These are phyloP conservation scores for Notodonta ziczac DNA, from an alignment of 2,888 invertebrate genomes.

Conservation along the genomic window DNA sequence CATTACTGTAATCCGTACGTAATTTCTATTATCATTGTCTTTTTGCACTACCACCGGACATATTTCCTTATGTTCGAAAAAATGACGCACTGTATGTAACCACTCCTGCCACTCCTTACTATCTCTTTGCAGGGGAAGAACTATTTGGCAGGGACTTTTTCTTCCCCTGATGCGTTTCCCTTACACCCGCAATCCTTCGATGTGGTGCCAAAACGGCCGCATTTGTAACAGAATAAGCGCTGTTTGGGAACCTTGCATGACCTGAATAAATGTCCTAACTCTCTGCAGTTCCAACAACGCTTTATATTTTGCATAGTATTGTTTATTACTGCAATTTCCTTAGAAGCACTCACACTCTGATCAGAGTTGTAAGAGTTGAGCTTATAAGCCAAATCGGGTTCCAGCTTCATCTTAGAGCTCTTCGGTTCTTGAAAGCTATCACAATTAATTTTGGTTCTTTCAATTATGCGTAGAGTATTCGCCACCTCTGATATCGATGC, in stretches of 20 bases:
- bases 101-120: constrained; percentile 22
- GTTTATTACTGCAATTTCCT: neutral
- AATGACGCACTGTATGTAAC: constrained; percentile 11
- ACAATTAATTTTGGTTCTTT: constrained; percentile 17
- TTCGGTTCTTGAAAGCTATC: constrained; percentile 20
- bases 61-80: constrained; percentile 2
- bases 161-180: constrained; percentile 15
- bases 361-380: neutral
- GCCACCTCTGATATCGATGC: neutral
- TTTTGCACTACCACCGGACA: constrained; percentile 5
- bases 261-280: constrained; percentile 17
- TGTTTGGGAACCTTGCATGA: constrained; percentile 10
- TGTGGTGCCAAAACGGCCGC: constrained; percentile 3
- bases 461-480: constrained; percentile 9
- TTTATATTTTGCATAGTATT: neutral
- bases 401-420: neutral
- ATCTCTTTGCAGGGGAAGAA: constrained; percentile 6
- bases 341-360: neutral
- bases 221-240: constrained; percentile 20
- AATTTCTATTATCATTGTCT: constrained; percentile 8
- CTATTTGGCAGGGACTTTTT: constrained; percentile 12
- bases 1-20: neutral
- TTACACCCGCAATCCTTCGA: constrained; percentile 4
- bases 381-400: neutral
- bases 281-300: constrained; percentile 20